phyloP scores from a whole-genome alignment of 2,888 invertebrate species.

The Griposia aprilina region DNA sequence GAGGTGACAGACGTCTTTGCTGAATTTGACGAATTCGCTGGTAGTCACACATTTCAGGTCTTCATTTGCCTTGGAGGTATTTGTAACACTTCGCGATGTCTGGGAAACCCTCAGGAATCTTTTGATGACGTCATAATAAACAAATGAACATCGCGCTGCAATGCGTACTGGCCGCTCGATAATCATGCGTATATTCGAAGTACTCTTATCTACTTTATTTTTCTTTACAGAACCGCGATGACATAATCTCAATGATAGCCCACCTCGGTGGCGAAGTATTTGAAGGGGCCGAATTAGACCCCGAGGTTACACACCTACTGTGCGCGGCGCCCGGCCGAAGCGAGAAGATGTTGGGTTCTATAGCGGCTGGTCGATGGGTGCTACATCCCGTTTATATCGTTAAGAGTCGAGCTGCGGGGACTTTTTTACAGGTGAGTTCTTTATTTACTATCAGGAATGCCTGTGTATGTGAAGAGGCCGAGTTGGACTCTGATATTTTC shows the following conservation, averaged over 20 bases:
- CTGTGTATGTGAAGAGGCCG: too few species aligned
- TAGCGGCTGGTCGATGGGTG: slow-evolving; percentile 97
- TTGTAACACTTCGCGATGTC: too few species aligned
- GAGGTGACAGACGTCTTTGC: too few species aligned
- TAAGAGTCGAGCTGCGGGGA: slow-evolving; percentile 89
- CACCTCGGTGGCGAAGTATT: slow-evolving; percentile 92
- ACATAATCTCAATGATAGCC: slow-evolving; percentile 89
- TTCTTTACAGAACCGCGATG: slow-evolving; percentile 77
- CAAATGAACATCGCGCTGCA: too few species aligned
- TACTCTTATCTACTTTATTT: background rate
- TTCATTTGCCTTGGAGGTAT: too few species aligned
- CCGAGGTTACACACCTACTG: slow-evolving; percentile 93
- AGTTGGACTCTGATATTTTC: too few species aligned
- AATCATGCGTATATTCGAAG: background rate
- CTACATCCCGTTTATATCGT: slow-evolving; percentile 95
- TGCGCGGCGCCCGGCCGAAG: slow-evolving; percentile 94
- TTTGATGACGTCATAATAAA: too few species aligned
- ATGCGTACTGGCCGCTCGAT: too few species aligned
- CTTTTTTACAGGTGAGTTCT: slow-evolving; percentile 34
- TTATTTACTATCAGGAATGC: too few species aligned
- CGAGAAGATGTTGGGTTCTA: slow-evolving; percentile 96
- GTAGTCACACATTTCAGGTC: too few species aligned
- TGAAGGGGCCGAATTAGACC: slow-evolving; percentile 87
- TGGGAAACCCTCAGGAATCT: too few species aligned
- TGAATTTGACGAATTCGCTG: too few species aligned